A percentile compares a stretch with the other conserved stretches of the same genome.
Conservation (phyloP, 2,797 vertebrate species). For the Sebastes jordani region DNA sequence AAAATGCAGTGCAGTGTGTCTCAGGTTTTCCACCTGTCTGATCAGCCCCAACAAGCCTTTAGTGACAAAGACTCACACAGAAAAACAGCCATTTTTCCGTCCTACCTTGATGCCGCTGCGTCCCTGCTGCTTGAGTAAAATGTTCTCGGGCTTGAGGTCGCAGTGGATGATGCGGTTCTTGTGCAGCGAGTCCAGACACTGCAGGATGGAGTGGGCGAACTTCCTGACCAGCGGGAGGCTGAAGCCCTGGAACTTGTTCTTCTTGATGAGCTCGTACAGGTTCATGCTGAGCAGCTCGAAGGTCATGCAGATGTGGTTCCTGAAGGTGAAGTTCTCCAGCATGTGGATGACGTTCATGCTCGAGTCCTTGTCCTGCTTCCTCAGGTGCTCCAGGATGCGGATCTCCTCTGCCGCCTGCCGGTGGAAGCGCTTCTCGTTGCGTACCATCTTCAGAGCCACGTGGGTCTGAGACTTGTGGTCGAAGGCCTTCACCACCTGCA, state of each 20-base stretch:
- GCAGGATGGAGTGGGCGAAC: conserved; percentile 98
- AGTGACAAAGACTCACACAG: too few species aligned
- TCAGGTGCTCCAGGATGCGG: conserved; percentile 95
- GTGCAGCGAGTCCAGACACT: conserved; percentile 97
- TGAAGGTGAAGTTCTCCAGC: conserved; percentile 99
- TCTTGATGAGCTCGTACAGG: conserved; percentile 99
- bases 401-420: conserved; percentile 98
- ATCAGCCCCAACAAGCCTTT: too few species aligned
- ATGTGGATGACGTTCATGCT: conserved; percentile 99
- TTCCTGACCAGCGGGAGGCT: conserved; percentile 98
- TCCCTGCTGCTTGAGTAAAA: conserved; percentile 97
- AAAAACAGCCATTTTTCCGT: too few species aligned
- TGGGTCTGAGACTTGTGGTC: conserved; percentile 96
- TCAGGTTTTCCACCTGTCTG: too few species aligned
- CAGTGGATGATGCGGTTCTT: conserved; percentile 99
- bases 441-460: conserved; percentile 98
- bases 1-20: too few species aligned
- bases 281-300: conserved; percentile 99
- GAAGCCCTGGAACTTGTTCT: conserved; percentile 99
- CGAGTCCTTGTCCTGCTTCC: conserved; percentile 97
- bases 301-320: conserved; percentile 99
- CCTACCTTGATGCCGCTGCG: conserved; percentile 94
- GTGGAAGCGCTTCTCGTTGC: conserved; percentile 98
- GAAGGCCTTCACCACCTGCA: conserved; percentile 91
- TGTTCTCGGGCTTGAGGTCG: conserved; percentile 99